Evolutionary conservation across 2,113 vertebrate species (phyloP).

Genomic region (Amblyornis subalaris): DNA sequence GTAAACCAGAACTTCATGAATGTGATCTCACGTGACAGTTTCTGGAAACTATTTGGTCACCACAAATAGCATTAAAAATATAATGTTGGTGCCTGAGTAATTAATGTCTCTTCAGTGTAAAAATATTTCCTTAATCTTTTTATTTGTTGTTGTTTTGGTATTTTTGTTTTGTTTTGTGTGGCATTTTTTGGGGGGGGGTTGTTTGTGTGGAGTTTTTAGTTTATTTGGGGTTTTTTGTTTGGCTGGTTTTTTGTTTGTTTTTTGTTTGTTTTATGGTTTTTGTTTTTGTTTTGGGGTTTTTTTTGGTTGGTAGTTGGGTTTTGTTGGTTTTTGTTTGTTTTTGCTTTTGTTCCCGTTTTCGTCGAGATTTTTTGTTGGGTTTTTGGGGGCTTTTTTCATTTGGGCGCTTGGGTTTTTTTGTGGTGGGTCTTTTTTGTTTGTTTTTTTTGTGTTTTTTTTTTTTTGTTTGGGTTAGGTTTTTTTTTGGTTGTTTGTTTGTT

Average conservation of each 20-base stretch:
- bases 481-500: background rate
- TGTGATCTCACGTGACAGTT: background rate
- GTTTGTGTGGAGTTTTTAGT: too few relatives aligned
- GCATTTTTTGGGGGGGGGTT: background rate
- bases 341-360: background rate
- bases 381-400: background rate
- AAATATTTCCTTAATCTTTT: background rate
- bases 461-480: too few relatives aligned
- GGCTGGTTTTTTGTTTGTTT: rapidly evolving
- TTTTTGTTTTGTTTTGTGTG: background rate
- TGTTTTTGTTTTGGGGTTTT: background rate
- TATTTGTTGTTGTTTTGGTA: background rate
- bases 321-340: background rate
- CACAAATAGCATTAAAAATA: background rate
- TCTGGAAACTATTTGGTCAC: background rate
- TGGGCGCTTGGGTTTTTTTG: too few relatives aligned
- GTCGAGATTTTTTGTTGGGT: too few relatives aligned
- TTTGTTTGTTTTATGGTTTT: background rate
- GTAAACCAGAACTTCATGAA: rapidly evolving
- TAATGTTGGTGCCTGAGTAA: background rate
- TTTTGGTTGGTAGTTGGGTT: background rate
- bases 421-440: background rate
- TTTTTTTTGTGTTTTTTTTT: background rate
- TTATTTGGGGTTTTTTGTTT: background rate
- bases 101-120: background rate